Percentiles rank a stretch among this genome's conserved stretches.
phyloP scores from a whole-genome alignment of 64 coral and sea anemone genomes.

The Stichodactyla helianthus region DNA sequence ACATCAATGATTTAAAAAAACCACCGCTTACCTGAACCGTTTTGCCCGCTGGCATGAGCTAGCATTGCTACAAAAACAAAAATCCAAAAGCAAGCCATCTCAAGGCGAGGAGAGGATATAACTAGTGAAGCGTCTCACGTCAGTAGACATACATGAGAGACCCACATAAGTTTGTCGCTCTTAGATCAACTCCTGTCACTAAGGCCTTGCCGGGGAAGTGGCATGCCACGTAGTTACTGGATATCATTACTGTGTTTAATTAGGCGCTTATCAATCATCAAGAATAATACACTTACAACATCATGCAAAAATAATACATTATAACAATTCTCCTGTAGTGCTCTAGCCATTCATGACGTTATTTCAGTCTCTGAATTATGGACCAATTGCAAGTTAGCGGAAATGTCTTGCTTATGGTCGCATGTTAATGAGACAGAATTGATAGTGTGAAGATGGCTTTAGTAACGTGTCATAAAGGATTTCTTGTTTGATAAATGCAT shows the following conservation, averaged over 20 bases:
- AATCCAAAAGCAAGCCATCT: not conserved
- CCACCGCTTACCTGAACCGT: not conserved
- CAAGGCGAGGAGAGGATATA: not conserved
- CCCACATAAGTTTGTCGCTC: too few species aligned
- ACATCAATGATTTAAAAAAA: too few species aligned
- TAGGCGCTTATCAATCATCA: not conserved
- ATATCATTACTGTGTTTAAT: not conserved
- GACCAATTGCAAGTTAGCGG: too few species aligned
- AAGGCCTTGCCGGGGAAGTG: not conserved
- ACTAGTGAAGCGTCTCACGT: not conserved
- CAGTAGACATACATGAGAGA: not conserved
- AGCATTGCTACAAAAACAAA: not conserved
- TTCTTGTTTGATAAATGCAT: too few species aligned
- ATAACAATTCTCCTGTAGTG: too few species aligned
- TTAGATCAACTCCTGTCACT: too few species aligned
- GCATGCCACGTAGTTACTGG: not conserved
- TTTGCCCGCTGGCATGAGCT: not conserved
- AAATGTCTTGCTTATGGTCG: too few species aligned
- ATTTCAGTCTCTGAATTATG: too few species aligned
- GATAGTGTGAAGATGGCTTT: too few species aligned
- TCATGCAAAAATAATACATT: not conserved
- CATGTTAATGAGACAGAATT: too few species aligned
- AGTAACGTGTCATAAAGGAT: too few species aligned
- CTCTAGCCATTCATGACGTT: too few species aligned
- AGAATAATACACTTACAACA: not conserved